Percentiles rank a stretch among this genome's conserved stretches.
Evolutionary conservation across 2,888 invertebrate genomes (phyloP).

Genomic region (Pogonocherus hispidulus): DNA sequence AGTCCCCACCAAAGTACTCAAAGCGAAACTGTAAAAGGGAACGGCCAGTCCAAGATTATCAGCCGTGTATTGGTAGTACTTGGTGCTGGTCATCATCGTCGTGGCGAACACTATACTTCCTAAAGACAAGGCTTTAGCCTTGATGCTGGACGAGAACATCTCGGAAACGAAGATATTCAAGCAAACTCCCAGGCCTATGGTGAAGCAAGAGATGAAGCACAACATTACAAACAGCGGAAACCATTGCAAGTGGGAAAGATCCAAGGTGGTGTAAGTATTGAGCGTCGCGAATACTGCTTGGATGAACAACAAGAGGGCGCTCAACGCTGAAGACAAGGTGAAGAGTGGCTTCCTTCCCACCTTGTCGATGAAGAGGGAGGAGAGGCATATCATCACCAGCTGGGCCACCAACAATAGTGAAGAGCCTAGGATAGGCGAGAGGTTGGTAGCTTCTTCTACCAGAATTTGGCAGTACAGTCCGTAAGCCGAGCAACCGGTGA

Average conservation of each 20-base stretch:
- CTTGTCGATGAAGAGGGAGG: conserved; percentile 52
- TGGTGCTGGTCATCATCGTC: conserved; percentile 55
- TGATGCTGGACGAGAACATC: conserved; percentile 58
- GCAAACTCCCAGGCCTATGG: conserved; percentile 52
- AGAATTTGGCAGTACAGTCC: conserved; percentile 56
- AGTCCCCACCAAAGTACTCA: conserved; percentile 47
- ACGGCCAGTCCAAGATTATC: conserved; percentile 56
- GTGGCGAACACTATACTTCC: conserved; percentile 57
- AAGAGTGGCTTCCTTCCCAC: conserved; percentile 55
- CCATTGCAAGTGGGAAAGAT: conserved; percentile 48
- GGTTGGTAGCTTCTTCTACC: conserved; percentile 35
- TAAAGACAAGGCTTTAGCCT: conserved; percentile 58
- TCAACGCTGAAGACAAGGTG: conserved; percentile 50
- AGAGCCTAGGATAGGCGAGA: conserved; percentile 36
- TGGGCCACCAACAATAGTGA: conserved; percentile 39
- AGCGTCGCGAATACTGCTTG: conserved; percentile 59
- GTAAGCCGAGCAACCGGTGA: conserved; percentile 58
- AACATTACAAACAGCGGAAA: conserved; percentile 54
- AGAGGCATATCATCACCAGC: conserved; percentile 42
- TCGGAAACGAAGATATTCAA: conserved; percentile 56
- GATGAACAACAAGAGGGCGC: conserved; percentile 35
- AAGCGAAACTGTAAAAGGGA: conserved; percentile 57
- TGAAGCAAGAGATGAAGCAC: conserved; percentile 48
- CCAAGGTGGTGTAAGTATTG: conserved; percentile 48
- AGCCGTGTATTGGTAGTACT: conserved; percentile 59